Evolutionary conservation across 2,113 vertebrate genomes (phyloP), one percentile per base, ranked within the genome.

Genomic region (Scomber japonicus): DNA sequence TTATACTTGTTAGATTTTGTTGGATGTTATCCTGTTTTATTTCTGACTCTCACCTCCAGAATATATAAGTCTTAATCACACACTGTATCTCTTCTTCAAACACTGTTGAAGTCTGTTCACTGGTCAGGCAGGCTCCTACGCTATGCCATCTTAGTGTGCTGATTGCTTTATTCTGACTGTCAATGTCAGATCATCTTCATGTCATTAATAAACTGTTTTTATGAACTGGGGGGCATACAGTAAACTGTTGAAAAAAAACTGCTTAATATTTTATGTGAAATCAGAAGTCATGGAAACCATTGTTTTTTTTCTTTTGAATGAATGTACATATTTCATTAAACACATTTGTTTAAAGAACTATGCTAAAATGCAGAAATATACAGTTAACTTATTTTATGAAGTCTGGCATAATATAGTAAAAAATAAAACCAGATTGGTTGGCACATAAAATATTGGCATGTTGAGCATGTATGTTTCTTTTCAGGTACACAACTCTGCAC

Each of bases 371-470:
- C 46, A 57, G 24, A 74, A 62, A 55, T 53, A 40, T 53, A 59
- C 65, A 56, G 17, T 59, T 89, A 88, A 92, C 62, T 84, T 92
- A 91, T 88, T 91, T 83, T 68, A 60, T 70, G 54, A 30, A 59
- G 11, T 5, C 69, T 51, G 21, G 11, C 27, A 10, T 72, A 46
- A 70, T 40, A 10, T 66, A 75, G 31, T 24, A 24, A 21, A 57
- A 5, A 46, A 60, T 21, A 21, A 21, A 21, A 21, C 21, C 30
- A 10, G 64, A 46, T 59, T 59, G 57, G 16, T 55, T 49, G 75
- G 68, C 59, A 79, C 70, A 77, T 78, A 57, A 75, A 49, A 59
- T 66, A 59, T 55, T 30, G 11, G 76, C 68, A 78, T 88, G 85
- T 85, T 81, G 80, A 83, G 44, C 61, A 55, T 84, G 72, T 78